phyloP scores from a whole-genome alignment of 2,888 invertebrate genomes.

The Achlya flavicornis region DNA sequence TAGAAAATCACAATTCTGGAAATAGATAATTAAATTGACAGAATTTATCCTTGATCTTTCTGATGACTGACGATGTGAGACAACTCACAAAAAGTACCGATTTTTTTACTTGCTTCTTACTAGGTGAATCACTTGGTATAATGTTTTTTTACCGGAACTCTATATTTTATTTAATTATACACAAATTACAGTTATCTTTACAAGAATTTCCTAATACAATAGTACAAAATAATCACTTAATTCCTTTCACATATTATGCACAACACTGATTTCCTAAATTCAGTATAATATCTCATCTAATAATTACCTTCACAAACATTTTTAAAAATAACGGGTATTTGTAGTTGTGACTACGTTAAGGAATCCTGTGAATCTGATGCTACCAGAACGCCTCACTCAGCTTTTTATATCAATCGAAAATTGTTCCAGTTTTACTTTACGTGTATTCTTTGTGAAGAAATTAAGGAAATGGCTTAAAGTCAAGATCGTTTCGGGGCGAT shows the following conservation, averaged over 20 bases:
- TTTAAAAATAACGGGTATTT: conserved; percentile 39
- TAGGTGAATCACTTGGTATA: not conserved
- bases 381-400: conserved; percentile 24
- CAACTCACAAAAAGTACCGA: conserved; percentile 3
- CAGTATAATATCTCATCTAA: too few relatives aligned
- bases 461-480: conserved; percentile 77
- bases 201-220: too few relatives aligned
- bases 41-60: conserved; percentile 6
- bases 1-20: not conserved
- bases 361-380: conserved; percentile 61
- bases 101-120: not conserved
- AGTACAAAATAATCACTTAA: too few relatives aligned
- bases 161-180: too few relatives aligned
- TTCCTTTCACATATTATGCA: too few relatives aligned
- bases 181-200: too few relatives aligned
- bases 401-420: conserved; percentile 62
- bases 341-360: conserved; percentile 66
- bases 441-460: conserved; percentile 59
- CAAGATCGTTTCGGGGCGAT: conserved; percentile 68
- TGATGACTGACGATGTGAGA: not conserved
- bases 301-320: conserved; percentile 77
- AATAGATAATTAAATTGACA: not conserved
- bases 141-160: not conserved
- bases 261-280: too few relatives aligned
- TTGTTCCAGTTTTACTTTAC: conserved; percentile 61